Percentiles rank a stretch among this genome's conserved stretches.
phyloP scores from a whole-genome alignment of 2,888 invertebrate genomes.

The Morpho deidamia region DNA sequence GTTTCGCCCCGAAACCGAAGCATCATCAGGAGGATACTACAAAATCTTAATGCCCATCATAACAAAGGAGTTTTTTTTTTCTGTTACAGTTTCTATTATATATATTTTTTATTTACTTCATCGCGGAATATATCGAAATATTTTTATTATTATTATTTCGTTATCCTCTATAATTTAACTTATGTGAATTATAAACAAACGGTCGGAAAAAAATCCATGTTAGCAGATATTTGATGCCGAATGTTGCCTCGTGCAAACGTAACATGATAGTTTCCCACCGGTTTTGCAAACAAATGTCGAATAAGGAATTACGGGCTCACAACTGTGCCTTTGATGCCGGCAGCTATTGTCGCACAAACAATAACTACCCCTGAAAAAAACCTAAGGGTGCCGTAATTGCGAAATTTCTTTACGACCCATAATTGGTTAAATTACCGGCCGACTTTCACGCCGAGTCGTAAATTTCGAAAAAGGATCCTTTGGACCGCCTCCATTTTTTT shows the following conservation, averaged over 20 bases:
- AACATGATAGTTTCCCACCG: slow-evolving; percentile 14
- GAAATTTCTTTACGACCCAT: slow-evolving; percentile 26
- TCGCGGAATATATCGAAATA: too few species aligned
- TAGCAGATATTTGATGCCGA: too few species aligned
- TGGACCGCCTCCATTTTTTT: slow-evolving; percentile 7
- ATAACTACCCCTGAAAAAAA: slow-evolving; percentile 12
- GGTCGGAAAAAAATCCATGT: too few species aligned
- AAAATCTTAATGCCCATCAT: too few species aligned
- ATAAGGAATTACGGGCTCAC: slow-evolving; percentile 20
- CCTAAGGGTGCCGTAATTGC: slow-evolving; percentile 21
- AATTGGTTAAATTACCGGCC: slow-evolving; percentile 28
- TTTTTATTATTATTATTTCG: too few species aligned
- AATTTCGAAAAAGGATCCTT: slow-evolving; percentile 18
- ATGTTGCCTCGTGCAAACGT: neutral
- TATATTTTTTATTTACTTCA: too few species aligned
- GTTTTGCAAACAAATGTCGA: slow-evolving; percentile 43
- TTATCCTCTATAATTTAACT: too few species aligned
- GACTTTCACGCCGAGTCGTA: slow-evolving; percentile 22
- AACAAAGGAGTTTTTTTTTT: too few species aligned
- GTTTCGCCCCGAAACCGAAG: too few species aligned
- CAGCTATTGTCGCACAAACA: slow-evolving; percentile 21
- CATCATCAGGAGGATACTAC: too few species aligned
- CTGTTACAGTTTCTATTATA: too few species aligned
- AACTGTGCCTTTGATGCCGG: slow-evolving; percentile 6
- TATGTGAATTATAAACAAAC: too few species aligned